Evolutionary conservation across 2,797 vertebrate genomes (phyloP), one percentile per base, ranked within the genome.

Genomic region (Megalops cyprinoides): DNA sequence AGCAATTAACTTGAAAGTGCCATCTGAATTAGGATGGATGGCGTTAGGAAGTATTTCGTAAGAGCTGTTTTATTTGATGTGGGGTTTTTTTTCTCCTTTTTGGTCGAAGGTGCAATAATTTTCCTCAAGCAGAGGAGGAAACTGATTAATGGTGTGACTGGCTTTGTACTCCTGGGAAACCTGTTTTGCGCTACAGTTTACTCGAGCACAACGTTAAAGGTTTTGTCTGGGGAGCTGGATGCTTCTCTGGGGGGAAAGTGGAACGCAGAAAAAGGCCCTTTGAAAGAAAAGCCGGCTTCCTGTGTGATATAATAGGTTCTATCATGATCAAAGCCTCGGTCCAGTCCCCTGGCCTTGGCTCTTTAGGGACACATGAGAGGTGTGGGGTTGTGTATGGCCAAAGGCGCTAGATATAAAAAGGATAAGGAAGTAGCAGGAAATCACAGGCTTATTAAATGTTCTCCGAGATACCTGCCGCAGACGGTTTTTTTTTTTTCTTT

Each of bases 101-200:
- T 44, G 48, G 73, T 53, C 28, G 34, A 39, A 62, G 44, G 53
- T 58, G 56, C 28, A 65, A 18, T 48, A 34, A 42, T 39, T 60
- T 31, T 75, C 34, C 55, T 73, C 73, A 39, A 74, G 73, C 14
- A 23, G 39, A 56, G 51, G 34, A 2, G 60, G 37, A 73, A 25
- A 55, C 53, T 62, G 71, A 80, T 75, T 80, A 80, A 80, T 60
- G 55, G 44, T n/a, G 71, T 42, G 79, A 25, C 25, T 48, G 55
- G 51, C n/a, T 62, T 12, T 69, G 23, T 18, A 25, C 76, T 78
- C 65, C 31, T 12, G 31, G 34, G 37, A 44, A 18, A 53, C 53
- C 49, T 79, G 14, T 79, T 79, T 71, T 49, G n/a, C 31, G 25
- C 34, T 58, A 25, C 51, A 39, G 53, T 77, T 77, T 39, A 44